Evolutionary conservation across 2,888 invertebrate species (phyloP).

Genomic region (Tetragonisca angustula): DNA sequence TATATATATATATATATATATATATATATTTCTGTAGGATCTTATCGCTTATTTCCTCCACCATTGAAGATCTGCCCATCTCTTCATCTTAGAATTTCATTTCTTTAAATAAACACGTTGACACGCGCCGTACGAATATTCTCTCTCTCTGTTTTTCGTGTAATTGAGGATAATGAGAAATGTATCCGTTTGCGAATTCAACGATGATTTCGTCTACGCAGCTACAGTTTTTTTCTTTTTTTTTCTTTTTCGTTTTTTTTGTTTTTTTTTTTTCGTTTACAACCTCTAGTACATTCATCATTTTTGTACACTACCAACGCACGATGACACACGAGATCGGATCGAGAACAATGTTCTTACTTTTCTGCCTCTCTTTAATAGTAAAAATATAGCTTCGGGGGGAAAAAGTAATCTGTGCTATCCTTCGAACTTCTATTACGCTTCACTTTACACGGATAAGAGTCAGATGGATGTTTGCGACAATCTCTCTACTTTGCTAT

Average conservation of each 20-base stretch:
- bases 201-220: constrained; percentile 21
- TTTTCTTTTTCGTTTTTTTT: too few species aligned
- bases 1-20: background rate
- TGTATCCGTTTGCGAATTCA: constrained; percentile 26
- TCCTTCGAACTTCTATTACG: constrained; percentile 19
- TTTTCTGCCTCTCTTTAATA: constrained; percentile 26
- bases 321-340: background rate
- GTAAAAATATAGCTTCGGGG: constrained; percentile 48
- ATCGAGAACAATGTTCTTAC: constrained; percentile 28
- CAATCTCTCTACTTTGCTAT: background rate
- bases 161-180: background rate
- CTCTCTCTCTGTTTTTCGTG: background rate
- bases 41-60: constrained; percentile 1
- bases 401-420: constrained; percentile 25
- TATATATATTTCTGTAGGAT: constrained; percentile 10
- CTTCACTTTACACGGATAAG: constrained; percentile 3
- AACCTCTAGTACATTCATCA: constrained; percentile 22
- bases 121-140: background rate
- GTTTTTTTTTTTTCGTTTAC: constrained; percentile 1
- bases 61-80: background rate
- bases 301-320: constrained; percentile 31
- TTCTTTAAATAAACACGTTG: constrained; percentile 1
- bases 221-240: constrained; percentile 3
- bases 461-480: constrained; percentile 2
- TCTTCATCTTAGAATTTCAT: background rate